phyloP scores from a whole-genome alignment of 2,888 invertebrate genomes.

The Drosophila flavopinicola region DNA sequence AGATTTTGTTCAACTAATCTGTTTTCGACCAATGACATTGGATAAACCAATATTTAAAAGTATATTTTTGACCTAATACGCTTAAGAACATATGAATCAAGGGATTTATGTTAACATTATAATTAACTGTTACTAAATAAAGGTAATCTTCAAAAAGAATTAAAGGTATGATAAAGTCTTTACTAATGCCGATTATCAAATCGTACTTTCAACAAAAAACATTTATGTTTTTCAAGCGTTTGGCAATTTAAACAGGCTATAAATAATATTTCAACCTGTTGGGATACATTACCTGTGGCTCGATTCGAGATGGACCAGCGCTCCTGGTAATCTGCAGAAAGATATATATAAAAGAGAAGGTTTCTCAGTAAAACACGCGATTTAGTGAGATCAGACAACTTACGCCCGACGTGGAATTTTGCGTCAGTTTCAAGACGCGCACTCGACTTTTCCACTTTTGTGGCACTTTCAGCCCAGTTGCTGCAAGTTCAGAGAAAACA shows the following conservation, averaged over 20 bases:
- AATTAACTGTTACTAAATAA: too few relatives aligned
- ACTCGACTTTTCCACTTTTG: conserved; percentile 41
- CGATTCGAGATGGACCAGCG: conserved; percentile 7
- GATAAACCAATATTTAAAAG: too few relatives aligned
- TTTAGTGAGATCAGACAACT: conserved; percentile 40
- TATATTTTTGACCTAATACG: too few relatives aligned
- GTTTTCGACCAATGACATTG: too few relatives aligned
- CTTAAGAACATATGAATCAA: too few relatives aligned
- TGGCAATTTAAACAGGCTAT: conserved; percentile 12
- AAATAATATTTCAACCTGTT: conserved; percentile 8
- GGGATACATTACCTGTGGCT: conserved; percentile 44
- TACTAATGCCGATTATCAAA: too few relatives aligned
- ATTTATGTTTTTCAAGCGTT: too few relatives aligned
- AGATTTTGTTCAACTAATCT: too few relatives aligned
- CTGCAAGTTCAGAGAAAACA: conserved; percentile 71
- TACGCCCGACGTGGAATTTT: conserved; percentile 59
- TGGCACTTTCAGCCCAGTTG: conserved; percentile 44
- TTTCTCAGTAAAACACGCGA: conserved; percentile 49
- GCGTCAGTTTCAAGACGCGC: conserved; percentile 55
- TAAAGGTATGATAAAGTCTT: too few relatives aligned
- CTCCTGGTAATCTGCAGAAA: conserved; percentile 30
- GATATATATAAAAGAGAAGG: conserved; percentile 31
- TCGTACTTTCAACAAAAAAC: too few relatives aligned
- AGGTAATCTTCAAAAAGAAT: too few relatives aligned
- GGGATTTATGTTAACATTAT: too few relatives aligned